Evolutionary conservation across 2,888 invertebrate genomes (phyloP), one percentile per base, ranked within the genome.

Genomic region (Acrobasis repandana): DNA sequence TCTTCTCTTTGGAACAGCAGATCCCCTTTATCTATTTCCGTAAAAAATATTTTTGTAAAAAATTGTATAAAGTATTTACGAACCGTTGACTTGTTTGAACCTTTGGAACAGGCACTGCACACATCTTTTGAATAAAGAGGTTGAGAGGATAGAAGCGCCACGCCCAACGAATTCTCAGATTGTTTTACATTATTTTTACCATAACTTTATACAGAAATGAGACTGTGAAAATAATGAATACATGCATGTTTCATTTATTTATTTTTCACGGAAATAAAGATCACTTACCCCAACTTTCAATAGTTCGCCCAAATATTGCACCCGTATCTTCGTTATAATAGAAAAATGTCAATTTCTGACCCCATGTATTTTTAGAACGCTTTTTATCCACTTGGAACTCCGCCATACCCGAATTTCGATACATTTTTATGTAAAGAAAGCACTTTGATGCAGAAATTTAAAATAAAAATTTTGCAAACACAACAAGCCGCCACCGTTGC

Each of bases 231-330:
- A 4, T 43, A n/a, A 43, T 10, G 2, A 14, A 11, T 11, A 38
- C 0, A 38, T 14, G 0, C 5, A n/a, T 43, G n/a, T 6, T 43
- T 43, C 5, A 14, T 43, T 43, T 43, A 43, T 47, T 28, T 16
- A 36, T 49, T 11, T 60, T 65, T 65, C 51, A 63, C 56, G 18
- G 36, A 38, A 51, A 63, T 60, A 47, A 66, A 70, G 69, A 70
- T 70, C 63, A 83, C 90, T 88, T 70, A 94, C 93, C 92, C 93
- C 93, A 94, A 77, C 92, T 88, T 77, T 84, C 79, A 63, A 85
- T 82, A 47, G 93, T 92, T 70, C 93, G 83, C 65, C 93, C 93
- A 62, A 93, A 76, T 67, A 93, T 71, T 59, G 80, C 79, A 61
- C 91, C 87, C 0, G 86, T 85, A 33, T 91, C 85, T 58, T 86